Evolutionary conservation across 2,113 vertebrate species (phyloP), one percentile per base, ranked within the genome.

Genomic region (Eleginops maclovinus): DNA sequence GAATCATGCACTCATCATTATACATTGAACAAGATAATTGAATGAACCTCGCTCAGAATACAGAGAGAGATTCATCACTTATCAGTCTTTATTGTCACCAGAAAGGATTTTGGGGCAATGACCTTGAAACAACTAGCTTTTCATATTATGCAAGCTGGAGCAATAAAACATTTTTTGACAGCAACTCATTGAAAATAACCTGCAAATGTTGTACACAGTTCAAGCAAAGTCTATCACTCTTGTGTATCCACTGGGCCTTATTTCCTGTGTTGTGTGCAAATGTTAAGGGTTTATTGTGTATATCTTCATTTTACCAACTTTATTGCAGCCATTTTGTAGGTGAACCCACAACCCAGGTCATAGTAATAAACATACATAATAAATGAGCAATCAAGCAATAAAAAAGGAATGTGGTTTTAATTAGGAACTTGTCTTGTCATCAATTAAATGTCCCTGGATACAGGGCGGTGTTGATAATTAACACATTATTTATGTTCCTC

Each of bases 401-500:
- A 1, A 51, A 51, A 28, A 16, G 14, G 0, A 11, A 73, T 19
- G n/a, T 36, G 24, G 11, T 54, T 54, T 13, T 31, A 17, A 62
- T 22, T 9, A 62, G 40, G 49, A 28, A 16, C 17, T 10, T 4
- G 3, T 1, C 13, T 6, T 28, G 31, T 8, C n/a, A 9, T 36
- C n/a, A 11, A 6, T 40, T 40, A 59, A 26, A 12, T 4, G 24
- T 53, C 16, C 19, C 12, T 16, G 26, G 14, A 21, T 15, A 14
- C 44, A 46, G 17, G 17, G 43, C 2, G 0, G n/a, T 40, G 15
- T 28, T 10, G 21, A 14, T 47, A 28, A 36, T 72, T 66, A 5
- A n/a, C 9, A 14, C 17, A 9, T 59, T 22, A 14, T 59, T 2
- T 12, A 31, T 47, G 56, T 49, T 86, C 58, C 55, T 75, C 60